phyloP scores from a whole-genome alignment of 2,113 vertebrate genomes.

The Engraulis encrasicolus region DNA sequence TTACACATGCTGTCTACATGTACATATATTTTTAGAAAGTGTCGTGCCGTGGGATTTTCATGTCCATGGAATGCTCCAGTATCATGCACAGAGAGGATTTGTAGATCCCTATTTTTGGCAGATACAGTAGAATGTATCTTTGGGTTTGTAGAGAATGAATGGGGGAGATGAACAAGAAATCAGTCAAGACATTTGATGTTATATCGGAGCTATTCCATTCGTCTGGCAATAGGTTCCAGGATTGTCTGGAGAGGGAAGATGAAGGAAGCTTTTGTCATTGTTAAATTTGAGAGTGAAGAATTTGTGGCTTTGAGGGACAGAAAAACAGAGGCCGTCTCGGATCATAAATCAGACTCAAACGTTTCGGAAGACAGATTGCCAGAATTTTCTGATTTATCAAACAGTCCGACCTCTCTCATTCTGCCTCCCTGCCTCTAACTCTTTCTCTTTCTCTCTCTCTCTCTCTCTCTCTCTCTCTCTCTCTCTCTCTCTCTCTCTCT shows the following conservation, averaged over 20 bases:
- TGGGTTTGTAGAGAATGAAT: background rate
- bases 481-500: background rate
- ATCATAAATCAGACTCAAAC: conserved; percentile 12
- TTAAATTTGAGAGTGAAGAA: conserved; percentile 13
- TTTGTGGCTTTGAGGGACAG: conserved; percentile 14
- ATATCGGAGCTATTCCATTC: background rate
- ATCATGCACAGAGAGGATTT: background rate
- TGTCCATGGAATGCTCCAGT: background rate
- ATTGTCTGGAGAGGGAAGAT: background rate
- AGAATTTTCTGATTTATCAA: conserved; percentile 19
- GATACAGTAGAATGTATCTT: too few species aligned
- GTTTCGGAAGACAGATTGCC: background rate
- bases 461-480: background rate
- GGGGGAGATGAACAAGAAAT: conserved; percentile 3
- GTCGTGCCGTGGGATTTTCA: background rate
- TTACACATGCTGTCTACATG: background rate
- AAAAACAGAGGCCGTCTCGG: background rate
- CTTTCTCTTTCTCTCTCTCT: conserved; percentile 12
- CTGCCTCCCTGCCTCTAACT: background rate
- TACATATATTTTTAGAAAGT: background rate
- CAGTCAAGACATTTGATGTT: background rate
- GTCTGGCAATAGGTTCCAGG: background rate
- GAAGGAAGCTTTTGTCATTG: conserved; percentile 19
- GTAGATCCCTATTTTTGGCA: background rate
- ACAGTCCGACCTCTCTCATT: conserved; percentile 3